Percentiles rank a stretch among this genome's conserved stretches.
phyloP scores from a whole-genome alignment of 2,113 vertebrate genomes.

The Bagarius yarrelli region DNA sequence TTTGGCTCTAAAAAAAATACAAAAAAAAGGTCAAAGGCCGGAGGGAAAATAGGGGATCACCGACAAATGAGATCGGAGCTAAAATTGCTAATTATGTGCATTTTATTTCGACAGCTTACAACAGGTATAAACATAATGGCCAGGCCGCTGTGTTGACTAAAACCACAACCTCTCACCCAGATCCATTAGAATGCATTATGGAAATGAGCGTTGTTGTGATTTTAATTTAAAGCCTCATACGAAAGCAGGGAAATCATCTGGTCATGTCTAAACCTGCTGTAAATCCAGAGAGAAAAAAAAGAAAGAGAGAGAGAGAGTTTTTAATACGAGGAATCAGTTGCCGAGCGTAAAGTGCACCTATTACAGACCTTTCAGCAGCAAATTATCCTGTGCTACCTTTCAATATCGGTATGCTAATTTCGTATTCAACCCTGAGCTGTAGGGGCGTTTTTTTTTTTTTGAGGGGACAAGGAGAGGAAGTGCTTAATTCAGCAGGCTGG shows the following conservation, averaged over 20 bases:
- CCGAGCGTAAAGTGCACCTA: conserved; percentile 88
- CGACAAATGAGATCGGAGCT: conserved; percentile 75
- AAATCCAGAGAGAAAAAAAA: conserved; percentile 36
- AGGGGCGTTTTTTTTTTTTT: conserved; percentile 66
- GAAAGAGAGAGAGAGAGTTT: conserved; percentile 58
- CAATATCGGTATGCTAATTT: conserved; percentile 97
- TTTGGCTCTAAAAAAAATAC: conserved; percentile 58
- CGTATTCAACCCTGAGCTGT: conserved; percentile 79
- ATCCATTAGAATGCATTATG: conserved; percentile 76
- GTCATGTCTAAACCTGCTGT: conserved; percentile 33
- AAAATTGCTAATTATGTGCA: conserved; percentile 76
- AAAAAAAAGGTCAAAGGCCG: conserved; percentile 62
- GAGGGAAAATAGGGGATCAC: conserved; percentile 60
- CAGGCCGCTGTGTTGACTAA: conserved; percentile 72
- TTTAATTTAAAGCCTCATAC: conserved; percentile 57
- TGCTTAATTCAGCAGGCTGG: conserved; percentile 78
- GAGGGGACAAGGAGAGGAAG: conserved; percentile 76
- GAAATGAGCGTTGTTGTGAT: conserved; percentile 68
- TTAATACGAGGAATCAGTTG: conserved; percentile 74
- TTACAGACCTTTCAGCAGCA: conserved; percentile 94
- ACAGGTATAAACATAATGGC: conserved; percentile 70
- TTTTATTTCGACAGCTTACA: conserved; percentile 69
- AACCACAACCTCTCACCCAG: conserved; percentile 67
- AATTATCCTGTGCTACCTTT: conserved; percentile 93
- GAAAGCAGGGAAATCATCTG: conserved; percentile 34